Conservation (phyloP, 1,140 invertebrate genomes). For the Ericerus pela region DNA sequence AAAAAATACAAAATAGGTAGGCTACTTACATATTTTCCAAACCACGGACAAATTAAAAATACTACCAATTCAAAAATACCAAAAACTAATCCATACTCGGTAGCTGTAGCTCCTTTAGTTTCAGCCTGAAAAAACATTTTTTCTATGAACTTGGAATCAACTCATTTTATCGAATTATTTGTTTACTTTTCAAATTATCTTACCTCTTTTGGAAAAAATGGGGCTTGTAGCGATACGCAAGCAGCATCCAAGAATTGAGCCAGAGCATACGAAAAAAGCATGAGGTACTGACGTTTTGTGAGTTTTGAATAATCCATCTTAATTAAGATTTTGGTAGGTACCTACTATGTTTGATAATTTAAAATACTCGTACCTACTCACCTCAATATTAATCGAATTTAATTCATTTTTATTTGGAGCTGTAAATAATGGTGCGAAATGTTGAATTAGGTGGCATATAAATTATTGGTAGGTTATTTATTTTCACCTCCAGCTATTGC, state of each 20-base stretch:
- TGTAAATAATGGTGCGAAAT: too few species aligned
- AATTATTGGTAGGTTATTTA: too few species aligned
- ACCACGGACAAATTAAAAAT: conserved; percentile 73
- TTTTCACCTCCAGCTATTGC: too few species aligned
- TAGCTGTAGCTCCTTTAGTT: conserved; percentile 65
- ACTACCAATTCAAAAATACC: conserved; percentile 85
- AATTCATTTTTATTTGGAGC: too few species aligned
- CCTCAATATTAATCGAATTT: too few species aligned
- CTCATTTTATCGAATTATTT: too few species aligned
- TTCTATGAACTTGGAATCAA: too few species aligned
- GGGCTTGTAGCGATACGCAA: conserved; percentile 72
- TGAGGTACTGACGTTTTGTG: conserved; percentile 64
- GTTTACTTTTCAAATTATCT: too few species aligned
- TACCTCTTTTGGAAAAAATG: conserved; percentile 72
- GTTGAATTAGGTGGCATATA: too few species aligned
- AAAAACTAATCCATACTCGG: conserved; percentile 83
- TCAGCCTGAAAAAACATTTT: conserved; percentile 71
- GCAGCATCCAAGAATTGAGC: conserved; percentile 79
- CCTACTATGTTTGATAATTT: too few species aligned
- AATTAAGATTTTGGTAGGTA: too few species aligned
- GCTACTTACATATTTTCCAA: conserved; percentile 59
- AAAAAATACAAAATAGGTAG: background rate
- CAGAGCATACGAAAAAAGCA: conserved; percentile 64
- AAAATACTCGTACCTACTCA: too few species aligned
- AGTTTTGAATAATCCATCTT: conserved; percentile 33